These are phyloP conservation scores for Rhabdomys dilectus DNA, from an alignment of 2,113 vertebrate genomes.

Conservation along the genomic window DNA sequence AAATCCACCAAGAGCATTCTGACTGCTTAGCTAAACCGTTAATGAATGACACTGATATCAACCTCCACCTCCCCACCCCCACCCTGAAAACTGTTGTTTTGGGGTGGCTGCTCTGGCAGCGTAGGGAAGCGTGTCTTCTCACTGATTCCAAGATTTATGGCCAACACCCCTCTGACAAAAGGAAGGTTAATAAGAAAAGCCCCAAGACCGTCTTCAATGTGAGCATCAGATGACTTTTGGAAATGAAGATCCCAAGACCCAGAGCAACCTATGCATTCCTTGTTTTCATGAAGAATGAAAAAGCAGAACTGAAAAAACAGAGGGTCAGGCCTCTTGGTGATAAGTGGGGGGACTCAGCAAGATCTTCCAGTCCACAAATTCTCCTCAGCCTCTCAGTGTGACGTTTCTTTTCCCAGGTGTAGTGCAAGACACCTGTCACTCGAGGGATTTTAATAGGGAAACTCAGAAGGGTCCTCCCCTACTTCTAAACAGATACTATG, in stretches of 20 bases:
- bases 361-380: background rate
- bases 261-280: background rate
- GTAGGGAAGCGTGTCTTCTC: background rate
- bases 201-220: background rate
- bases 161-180: background rate
- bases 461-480: background rate
- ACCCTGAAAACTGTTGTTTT: background rate
- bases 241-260: background rate
- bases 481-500: background rate
- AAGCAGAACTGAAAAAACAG: background rate
- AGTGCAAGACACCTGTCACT: background rate
- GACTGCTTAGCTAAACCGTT: background rate
- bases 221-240: background rate
- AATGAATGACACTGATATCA: background rate
- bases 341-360: background rate
- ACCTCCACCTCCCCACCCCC: no score
- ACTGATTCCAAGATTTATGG: background rate
- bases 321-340: background rate
- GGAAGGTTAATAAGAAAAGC: background rate
- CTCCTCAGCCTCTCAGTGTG: background rate
- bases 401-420: background rate
- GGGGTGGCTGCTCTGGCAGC: background rate
- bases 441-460: background rate
- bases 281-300: background rate
- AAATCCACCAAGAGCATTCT: background rate